Conservation (phyloP, 2,113 vertebrate species). For the Chauna torquata region DNA sequence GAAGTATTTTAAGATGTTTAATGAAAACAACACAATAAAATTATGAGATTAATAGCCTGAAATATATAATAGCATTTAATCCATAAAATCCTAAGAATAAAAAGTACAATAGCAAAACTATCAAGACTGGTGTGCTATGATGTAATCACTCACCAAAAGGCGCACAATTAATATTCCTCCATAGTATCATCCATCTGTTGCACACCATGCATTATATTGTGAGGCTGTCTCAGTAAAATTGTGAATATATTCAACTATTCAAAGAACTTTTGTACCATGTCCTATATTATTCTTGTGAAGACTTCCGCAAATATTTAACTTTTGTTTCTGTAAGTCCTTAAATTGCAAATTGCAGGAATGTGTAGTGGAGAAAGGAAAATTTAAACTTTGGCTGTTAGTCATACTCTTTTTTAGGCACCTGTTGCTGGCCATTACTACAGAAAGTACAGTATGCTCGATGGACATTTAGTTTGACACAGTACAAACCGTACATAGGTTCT, state of each 20-base stretch:
- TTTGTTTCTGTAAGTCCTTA: background rate
- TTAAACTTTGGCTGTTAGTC: background rate
- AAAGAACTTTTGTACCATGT: background rate
- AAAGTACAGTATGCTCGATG: accelerated
- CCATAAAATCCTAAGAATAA: background rate
- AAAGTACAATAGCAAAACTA: background rate
- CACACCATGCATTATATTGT: background rate
- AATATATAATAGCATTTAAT: background rate
- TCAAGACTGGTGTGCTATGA: background rate
- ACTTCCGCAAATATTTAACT: background rate
- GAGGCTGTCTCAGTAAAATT: background rate
- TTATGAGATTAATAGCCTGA: background rate
- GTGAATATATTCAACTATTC: background rate
- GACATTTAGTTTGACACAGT: background rate
- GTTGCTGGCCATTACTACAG: background rate
- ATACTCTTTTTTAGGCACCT: background rate
- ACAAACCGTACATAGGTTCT: background rate
- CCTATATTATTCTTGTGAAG: background rate
- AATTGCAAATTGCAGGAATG: background rate
- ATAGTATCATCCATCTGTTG: background rate
- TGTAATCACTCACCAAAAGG: background rate
- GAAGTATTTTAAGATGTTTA: background rate
- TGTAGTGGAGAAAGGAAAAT: background rate
- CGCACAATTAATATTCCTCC: background rate
- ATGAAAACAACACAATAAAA: background rate